Base-by-base conservation (phyloP, 1,140 invertebrate genomes). In the Dreissena rostriformis region DNA sequence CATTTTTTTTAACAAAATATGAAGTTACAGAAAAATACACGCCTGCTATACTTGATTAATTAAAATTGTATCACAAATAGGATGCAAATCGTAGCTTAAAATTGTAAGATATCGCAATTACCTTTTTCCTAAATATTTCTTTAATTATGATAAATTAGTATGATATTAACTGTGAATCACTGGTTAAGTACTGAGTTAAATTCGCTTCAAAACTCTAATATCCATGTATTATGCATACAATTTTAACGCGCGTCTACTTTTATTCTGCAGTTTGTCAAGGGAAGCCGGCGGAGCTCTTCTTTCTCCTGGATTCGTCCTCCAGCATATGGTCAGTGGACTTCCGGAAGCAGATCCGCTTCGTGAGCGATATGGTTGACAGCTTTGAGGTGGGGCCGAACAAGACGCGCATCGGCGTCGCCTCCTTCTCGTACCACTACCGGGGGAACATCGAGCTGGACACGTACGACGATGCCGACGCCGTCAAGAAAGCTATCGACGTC, bases 281-380 rank as follows among this genome's bases (percentile, higher is more conserved):
- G 12, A 88, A 83, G 28, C 82, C 82, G 24, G 87, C 87, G 19
- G 88, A 90, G 67, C 39, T 90, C 7, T 81, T 89, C 22, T 89
- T 90, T 76, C 24, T 89, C 29, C 29, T 90, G n/a, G 89, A 90
- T 82, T 74, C 70, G 10, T 90, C 89, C 7, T 87, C 88, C 22
- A 88, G 87, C 74, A 90, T 90, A 24, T 88, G 86, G 81, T 51
- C 55, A 17, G 53, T 71, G 10, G 74, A 90, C 80, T 90, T 89
- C 82, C 39, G 39, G 61, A 83, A 82, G 61, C 86, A 89, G 68
- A 19, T 86, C 6, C 52, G 85, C 0, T 88, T 90, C 61, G 79
- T 90, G 10, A 74, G 57, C 8, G 72, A 83, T 52, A 68, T 89
- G 15, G 77, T 88, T 5, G 66, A 86, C 22, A 53, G 14, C 7